phyloP scores from a whole-genome alignment of 2,888 invertebrate genomes.

The Trimorus sp. region DNA sequence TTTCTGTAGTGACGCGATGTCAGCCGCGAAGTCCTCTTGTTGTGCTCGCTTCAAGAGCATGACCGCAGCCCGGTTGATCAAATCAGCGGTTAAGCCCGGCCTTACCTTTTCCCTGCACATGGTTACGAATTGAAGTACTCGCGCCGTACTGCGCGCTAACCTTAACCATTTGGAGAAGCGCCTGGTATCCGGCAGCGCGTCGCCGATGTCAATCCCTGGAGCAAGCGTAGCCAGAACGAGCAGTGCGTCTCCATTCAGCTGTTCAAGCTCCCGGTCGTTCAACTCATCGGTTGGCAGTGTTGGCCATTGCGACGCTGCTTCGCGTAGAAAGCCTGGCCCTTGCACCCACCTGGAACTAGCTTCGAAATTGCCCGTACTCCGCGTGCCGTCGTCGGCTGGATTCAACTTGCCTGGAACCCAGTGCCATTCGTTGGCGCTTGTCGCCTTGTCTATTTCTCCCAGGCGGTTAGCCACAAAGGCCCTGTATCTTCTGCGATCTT shows the following conservation, averaged over 20 bases:
- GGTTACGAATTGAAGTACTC: no score
- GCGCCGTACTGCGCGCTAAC: conserved; percentile 22
- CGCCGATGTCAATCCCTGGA: background rate
- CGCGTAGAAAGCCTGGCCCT: background rate
- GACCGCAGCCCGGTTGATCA: no score
- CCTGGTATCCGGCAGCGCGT: background rate
- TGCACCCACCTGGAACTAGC: background rate
- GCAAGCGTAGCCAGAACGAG: background rate
- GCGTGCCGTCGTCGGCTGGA: conserved; percentile 55
- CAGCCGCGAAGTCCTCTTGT: no score
- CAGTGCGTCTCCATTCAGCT: no score
- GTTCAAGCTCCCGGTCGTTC: background rate
- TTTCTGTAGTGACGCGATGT: no score
- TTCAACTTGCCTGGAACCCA: conserved; percentile 65
- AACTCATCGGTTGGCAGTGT: background rate
- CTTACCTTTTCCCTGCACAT: no score
- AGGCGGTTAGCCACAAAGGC: conserved; percentile 6
- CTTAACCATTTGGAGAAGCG: conserved; percentile 43
- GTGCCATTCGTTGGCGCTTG: background rate
- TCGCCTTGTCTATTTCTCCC: background rate
- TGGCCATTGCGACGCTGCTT: background rate
- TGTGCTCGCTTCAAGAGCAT: no score
- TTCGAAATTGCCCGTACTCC: background rate
- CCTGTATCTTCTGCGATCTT: background rate
- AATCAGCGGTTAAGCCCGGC: no score